Base-by-base conservation (phyloP, 2,797 vertebrate genomes). In the Neosilurus mollespiculum region DNA sequence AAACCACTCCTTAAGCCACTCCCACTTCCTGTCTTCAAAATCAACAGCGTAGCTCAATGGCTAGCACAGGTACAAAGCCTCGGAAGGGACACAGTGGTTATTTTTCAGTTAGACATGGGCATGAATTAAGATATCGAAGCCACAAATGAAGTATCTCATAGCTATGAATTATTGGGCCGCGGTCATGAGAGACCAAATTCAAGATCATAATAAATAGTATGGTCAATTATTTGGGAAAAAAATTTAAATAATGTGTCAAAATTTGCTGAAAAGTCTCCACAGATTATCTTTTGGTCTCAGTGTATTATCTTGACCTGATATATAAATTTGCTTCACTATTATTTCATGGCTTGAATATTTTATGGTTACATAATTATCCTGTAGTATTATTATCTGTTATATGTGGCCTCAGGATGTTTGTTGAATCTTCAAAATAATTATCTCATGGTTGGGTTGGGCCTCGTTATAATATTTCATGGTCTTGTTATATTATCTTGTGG, bases 1-100 rank as follows among this genome's bases (percentile, higher is more conserved):
- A 87, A 88, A 30, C 30, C 30, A 30, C 30, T 30, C 30, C 30
- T 30, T 30, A 30, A 84, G 83, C 86, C 89, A 84, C 88, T 90
- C 66, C 71, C 72, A 78, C 78, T 79, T 89, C 26, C 71, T 51
- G 16, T 87, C 61, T 77, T 83, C 72, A 87, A 54, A 87, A 64
- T 67, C 54, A 37, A 37, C 54, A 76, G 2, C 30, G 59, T 56
- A 30, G 54, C 30, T 82, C 83, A 70, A 83, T 77, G 82, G 76
- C 71, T 76, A 73, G 75, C 78, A 67, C 70, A 56, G 6, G 22
- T 37, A n/a, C 20, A 8, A 59, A 59, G 73, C 54, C 20, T 11
- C 30, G 34, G 73, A 43, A n/a, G 34, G 43, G 56, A 43, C 75
- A 61, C 8, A 18, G 75, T 77, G 75, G 34, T 61, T 77, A 20